A percentile compares a stretch with the other conserved stretches of the same genome.
Evolutionary conservation across 2,888 invertebrate species (phyloP).

Genomic region (Keiferia lycopersicella): DNA sequence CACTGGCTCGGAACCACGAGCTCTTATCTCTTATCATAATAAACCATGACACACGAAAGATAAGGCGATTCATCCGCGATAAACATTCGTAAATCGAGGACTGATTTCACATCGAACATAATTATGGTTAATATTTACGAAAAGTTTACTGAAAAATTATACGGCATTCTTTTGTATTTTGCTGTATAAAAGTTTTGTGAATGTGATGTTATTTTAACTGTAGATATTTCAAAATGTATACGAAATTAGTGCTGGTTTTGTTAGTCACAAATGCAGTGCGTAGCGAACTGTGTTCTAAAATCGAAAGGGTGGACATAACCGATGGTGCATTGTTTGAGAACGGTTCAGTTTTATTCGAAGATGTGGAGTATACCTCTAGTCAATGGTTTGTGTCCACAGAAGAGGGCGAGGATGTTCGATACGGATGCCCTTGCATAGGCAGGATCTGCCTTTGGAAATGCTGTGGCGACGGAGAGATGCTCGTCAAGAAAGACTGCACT

Average conservation of each 20-base stretch:
- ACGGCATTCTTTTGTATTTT: not conserved
- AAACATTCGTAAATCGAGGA: conserved; percentile 44
- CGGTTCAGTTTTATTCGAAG: conserved; percentile 56
- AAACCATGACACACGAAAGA: conserved; percentile 69
- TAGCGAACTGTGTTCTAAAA: conserved; percentile 52
- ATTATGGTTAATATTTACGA: not conserved
- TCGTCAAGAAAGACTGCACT: conserved; percentile 47
- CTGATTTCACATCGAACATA: conserved; percentile 43
- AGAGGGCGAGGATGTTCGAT: conserved; percentile 40
- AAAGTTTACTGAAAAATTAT: conserved; percentile 11
- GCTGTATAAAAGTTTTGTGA: not conserved
- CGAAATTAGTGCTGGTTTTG: conserved; percentile 40
- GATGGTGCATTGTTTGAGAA: conserved; percentile 50
- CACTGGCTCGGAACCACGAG: conserved; percentile 29
- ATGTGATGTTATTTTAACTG: not conserved
- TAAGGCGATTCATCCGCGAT: conserved; percentile 59
- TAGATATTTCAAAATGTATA: conserved; percentile 42
- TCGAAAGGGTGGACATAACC: conserved; percentile 65
- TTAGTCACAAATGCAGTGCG: conserved; percentile 37
- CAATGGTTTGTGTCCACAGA: conserved; percentile 57
- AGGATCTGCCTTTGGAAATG: conserved; percentile 67
- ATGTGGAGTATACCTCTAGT: conserved; percentile 53
- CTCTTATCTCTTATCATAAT: conserved; percentile 66
- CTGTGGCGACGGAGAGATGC: conserved; percentile 51
- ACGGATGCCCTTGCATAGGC: conserved; percentile 68